phyloP scores from a whole-genome alignment of 2,888 invertebrate genomes.

The Cryptus viduatorius region DNA sequence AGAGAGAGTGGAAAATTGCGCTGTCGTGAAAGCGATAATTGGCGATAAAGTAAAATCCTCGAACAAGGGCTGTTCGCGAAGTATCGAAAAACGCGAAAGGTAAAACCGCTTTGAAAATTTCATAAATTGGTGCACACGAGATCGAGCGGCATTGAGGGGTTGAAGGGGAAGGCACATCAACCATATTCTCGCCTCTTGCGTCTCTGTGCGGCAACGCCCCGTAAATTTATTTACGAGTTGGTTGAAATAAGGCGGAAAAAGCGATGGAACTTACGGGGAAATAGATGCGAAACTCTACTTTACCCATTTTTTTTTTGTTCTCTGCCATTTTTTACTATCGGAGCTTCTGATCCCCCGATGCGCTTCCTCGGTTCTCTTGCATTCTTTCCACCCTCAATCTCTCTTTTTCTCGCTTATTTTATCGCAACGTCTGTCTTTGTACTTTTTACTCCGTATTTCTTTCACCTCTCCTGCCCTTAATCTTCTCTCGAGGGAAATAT shows the following conservation, averaged over 20 bases:
- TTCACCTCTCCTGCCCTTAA: slow-evolving; percentile 38
- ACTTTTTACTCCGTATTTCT: slow-evolving; percentile 27
- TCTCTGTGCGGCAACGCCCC: slow-evolving; percentile 68
- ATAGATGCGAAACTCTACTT: slow-evolving; percentile 54
- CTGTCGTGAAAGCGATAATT: slow-evolving; percentile 55
- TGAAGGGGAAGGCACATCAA: not conserved
- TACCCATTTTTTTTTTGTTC: slow-evolving; percentile 8
- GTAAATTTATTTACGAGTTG: slow-evolving; percentile 77
- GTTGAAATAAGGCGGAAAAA: slow-evolving; percentile 77
- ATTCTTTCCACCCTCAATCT: slow-evolving; percentile 7
- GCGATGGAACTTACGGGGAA: slow-evolving; percentile 29
- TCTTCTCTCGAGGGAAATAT: slow-evolving; percentile 61
- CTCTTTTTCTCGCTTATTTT: slow-evolving; percentile 6
- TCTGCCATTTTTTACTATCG: slow-evolving; percentile 43
- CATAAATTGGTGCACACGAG: slow-evolving; percentile 22
- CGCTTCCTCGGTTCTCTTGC: slow-evolving; percentile 21
- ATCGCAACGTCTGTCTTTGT: slow-evolving; percentile 3
- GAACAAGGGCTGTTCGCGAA: not conserved
- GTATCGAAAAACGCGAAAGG: slow-evolving; percentile 24
- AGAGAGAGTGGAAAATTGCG: slow-evolving; percentile 25
- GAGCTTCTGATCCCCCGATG: slow-evolving; percentile 18
- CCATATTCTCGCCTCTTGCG: slow-evolving; percentile 1
- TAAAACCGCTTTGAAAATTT: slow-evolving; percentile 45
- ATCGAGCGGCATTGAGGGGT: slow-evolving; percentile 2
- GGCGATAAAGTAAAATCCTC: slow-evolving; percentile 39